Base-by-base conservation (phyloP, 2,888 invertebrate genomes). In the Sympetrum striolatum region DNA sequence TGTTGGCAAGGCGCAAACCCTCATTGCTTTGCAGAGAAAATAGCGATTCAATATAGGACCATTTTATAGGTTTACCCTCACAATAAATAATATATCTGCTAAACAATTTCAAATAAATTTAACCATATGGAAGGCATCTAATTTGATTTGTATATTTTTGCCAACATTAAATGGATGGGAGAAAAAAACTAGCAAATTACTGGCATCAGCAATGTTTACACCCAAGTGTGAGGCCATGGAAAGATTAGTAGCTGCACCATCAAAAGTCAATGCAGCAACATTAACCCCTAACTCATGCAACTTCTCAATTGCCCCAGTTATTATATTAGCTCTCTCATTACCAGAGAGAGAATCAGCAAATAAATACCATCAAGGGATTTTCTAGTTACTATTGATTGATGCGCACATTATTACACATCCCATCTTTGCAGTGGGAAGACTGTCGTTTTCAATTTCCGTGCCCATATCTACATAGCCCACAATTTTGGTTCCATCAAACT, bases 1-100 rank as follows among this genome's bases (percentile, higher is more conserved):
- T 92, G 48, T 91, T 92, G 31, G 90, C 91, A 14, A 90, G 39
- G 37, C 86, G 80, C n/a, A 91, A 58, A 18, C 90, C 90, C 79
- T 90, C 91, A 44, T 60, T 25, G 0, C 64, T 80, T 73, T 91
- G 91, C 35, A 82, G 15, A 18, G 90, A 22, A 90, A 37, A 25
- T 35, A 90, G 37, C 3, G 0, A 0, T 10, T 64, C 58, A 64
- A 90, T n/a, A n/a, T n/a, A n/a, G n/a, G n/a, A n/a, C n/a, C n/a
- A n/a, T n/a, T n/a, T n/a, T n/a, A n/a, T n/a, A 10, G 35, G 2
- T 60, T 60, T 60, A 2, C 90, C 90, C 1, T 90, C 6, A 60
- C 10, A 31, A 5, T 90, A 60, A 18, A 64, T 2, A n/a, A 64
- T 10, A 2, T 25, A 8, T 60, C 90, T 10, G 35, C 8, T 1